Conservation (phyloP, 2,888 invertebrate genomes). For the Dasypogon diadema region DNA sequence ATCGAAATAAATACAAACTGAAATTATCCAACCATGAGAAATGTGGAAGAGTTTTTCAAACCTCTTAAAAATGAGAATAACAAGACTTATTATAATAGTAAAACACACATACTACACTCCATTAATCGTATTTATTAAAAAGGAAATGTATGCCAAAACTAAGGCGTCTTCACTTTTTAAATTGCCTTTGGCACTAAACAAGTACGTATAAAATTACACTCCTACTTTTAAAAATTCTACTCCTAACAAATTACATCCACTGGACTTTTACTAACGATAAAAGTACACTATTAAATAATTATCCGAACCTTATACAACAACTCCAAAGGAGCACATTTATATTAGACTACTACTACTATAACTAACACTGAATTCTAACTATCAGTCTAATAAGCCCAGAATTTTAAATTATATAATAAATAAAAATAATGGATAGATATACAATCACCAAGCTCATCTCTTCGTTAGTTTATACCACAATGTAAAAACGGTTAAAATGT, state of each 20-base stretch:
- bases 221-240: background rate
- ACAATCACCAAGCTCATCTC: conserved; percentile 69
- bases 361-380: background rate
- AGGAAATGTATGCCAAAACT: background rate
- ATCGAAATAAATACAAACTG: too few species aligned
- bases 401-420: background rate
- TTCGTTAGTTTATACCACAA: conserved; percentile 86
- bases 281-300: background rate
- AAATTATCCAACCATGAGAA: too few species aligned
- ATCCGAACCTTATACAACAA: background rate
- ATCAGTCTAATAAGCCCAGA: background rate
- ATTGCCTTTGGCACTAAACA: background rate
- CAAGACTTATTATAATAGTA: too few species aligned
- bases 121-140: background rate
- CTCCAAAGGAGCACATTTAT: background rate
- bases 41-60: too few species aligned
- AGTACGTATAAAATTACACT: background rate
- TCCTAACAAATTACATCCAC: background rate
- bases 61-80: too few species aligned
- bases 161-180: background rate
- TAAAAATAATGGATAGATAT: background rate
- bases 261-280: too few species aligned
- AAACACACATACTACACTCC: too few species aligned
- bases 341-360: background rate
- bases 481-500: conserved; percentile 79